Conservation (phyloP, 2,797 vertebrate species). For the Rachycentron canadum region DNA sequence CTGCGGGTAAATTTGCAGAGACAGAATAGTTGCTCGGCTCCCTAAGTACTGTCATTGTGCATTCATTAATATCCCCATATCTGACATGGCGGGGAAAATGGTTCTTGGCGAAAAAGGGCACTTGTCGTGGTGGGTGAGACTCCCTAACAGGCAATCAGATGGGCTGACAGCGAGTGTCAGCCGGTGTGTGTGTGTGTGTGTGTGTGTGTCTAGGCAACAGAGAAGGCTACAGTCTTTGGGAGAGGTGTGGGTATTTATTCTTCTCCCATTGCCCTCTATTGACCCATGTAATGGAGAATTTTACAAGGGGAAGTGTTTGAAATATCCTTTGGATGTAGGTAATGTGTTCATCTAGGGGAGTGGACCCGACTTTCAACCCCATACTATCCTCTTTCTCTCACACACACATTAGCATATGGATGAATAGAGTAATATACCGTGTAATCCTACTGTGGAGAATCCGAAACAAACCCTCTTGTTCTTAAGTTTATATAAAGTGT, state of each 20-base stretch:
- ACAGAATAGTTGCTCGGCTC: slow-evolving; percentile 83
- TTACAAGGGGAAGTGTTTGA: slow-evolving; percentile 85
- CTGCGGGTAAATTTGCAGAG: slow-evolving; percentile 90
- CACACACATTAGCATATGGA: neutral
- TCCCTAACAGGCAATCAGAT: slow-evolving; percentile 90
- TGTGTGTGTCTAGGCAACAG: slow-evolving; percentile 47
- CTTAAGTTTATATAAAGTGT: neutral
- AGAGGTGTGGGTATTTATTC: slow-evolving; percentile 85
- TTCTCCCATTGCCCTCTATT: slow-evolving; percentile 87
- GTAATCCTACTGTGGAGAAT: no score
- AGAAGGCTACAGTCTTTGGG: slow-evolving; percentile 76
- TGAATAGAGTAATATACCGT: neutral
- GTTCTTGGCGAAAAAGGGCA: slow-evolving; percentile 82
- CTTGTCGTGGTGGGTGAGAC: slow-evolving; percentile 87
- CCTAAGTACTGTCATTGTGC: slow-evolving; percentile 85
- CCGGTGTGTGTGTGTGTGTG: slow-evolving; percentile 76
- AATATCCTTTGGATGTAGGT: slow-evolving; percentile 83
- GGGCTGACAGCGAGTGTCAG: slow-evolving; percentile 86
- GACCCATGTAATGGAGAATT: slow-evolving; percentile 89
- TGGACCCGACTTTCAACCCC: slow-evolving; percentile 42
- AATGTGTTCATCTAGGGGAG: slow-evolving; percentile 74
- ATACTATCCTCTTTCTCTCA: neutral
- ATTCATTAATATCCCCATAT: slow-evolving; percentile 92
- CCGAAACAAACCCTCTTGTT: no score
- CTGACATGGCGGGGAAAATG: slow-evolving; percentile 87